A percentile compares a stretch with the other conserved stretches of the same genome.
These are phyloP conservation scores for Morus bassanus DNA, from an alignment of 2,797 vertebrate species.

Conservation along the genomic window DNA sequence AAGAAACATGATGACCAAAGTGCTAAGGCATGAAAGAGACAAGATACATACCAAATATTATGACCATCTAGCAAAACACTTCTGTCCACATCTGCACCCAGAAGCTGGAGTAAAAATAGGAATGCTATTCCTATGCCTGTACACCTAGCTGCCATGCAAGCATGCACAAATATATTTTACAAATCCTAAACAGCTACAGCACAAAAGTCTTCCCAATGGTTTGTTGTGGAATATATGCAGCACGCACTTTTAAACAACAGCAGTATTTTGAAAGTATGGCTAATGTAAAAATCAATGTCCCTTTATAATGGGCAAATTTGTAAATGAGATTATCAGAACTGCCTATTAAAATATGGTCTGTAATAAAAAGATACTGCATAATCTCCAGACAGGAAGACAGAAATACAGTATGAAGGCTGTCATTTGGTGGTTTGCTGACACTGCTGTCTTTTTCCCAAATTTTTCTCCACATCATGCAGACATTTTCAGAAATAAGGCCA, in stretches of 20 bases:
- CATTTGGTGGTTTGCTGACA: conserved; percentile 1
- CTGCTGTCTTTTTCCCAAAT: background rate
- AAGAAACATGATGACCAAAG: background rate
- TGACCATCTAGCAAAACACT: background rate
- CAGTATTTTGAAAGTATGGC: conserved; percentile 13
- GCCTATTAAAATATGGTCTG: conserved; percentile 31
- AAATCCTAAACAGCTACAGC: background rate
- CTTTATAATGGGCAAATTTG: conserved; percentile 29
- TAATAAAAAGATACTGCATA: conserved; percentile 19
- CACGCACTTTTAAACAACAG: background rate
- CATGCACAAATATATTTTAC: background rate
- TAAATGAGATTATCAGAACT: conserved; percentile 50
- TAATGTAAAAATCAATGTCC: conserved; percentile 41
- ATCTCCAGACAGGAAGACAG: conserved; percentile 11
- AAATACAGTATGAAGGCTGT: background rate
- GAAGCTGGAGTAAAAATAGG: background rate
- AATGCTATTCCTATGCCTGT: background rate
- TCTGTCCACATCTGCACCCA: background rate
- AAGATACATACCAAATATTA: background rate
- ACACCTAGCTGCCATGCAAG: background rate
- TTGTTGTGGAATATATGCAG: background rate
- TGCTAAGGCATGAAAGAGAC: background rate
- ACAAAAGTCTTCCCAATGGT: background rate
- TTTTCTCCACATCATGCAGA: background rate
- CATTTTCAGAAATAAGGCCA: conserved; percentile 3